These are phyloP conservation scores for Mus spretus DNA, from an alignment of 2,797 vertebrate species.

Conservation along the genomic window DNA sequence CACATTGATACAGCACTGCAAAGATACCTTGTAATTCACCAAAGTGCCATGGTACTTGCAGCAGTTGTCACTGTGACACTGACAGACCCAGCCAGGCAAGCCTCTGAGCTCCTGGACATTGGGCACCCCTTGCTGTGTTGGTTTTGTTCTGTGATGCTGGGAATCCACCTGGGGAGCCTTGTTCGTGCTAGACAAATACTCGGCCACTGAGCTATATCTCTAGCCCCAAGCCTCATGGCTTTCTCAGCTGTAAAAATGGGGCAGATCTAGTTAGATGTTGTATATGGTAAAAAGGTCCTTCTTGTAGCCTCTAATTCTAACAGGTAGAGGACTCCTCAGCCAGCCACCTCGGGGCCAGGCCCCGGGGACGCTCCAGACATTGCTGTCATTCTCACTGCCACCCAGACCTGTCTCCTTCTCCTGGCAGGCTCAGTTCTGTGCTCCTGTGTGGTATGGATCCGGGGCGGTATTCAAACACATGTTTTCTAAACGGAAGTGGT, in stretches of 20 bases:
- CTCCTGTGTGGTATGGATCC: background rate
- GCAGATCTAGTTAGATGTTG: background rate
- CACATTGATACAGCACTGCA: background rate
- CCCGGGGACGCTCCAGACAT: background rate
- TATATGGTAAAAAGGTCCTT: background rate
- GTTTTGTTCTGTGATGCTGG: background rate
- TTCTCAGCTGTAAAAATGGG: background rate
- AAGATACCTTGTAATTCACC: too few relatives aligned
- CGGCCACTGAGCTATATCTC: background rate
- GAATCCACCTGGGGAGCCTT: background rate
- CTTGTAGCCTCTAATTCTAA: background rate
- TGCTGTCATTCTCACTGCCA: fast-evolving
- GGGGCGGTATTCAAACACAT: background rate
- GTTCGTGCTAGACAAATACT: background rate
- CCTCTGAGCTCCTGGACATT: background rate
- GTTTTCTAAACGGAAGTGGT: background rate
- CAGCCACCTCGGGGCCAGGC: background rate
- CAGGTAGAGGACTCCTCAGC: background rate
- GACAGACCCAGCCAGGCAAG: background rate
- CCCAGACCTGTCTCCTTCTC: background rate
- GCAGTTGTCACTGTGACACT: background rate
- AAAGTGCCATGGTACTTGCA: background rate
- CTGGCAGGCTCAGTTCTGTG: background rate
- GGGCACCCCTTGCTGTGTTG: background rate
- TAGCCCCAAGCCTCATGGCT: background rate